Base-by-base conservation (phyloP, 2,888 invertebrate species). In the Amphipoea lucens region DNA sequence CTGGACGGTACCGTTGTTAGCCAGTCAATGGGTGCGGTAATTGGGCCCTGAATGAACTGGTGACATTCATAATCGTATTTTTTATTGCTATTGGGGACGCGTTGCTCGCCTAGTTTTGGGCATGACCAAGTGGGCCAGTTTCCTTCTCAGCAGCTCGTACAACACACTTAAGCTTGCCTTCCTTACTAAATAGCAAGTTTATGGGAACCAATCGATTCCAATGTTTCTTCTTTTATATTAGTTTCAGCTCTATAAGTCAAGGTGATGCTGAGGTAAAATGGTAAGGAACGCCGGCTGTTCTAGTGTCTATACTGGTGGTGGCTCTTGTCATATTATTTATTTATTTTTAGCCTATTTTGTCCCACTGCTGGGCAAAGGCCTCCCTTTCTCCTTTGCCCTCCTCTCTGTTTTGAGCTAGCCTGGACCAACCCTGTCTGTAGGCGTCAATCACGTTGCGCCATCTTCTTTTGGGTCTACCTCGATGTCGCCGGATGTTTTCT, bases 11-110 rank as follows among this genome's bases (percentile, higher is more conserved):
- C 93, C 94, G 92, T 93, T 93, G 91, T 81, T 82, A 91, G 93
- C 90, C 91, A 93, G 93, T 95, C 95, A 94, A 95, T 95, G 94
- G 92, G 91, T 91, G 88, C 79, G 92, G 92, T 94, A 94, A 94
- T 94, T 94, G 92, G 92, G 83, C 86, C 88, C 90, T 93, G 93
- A 94, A 95, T 93, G 94, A 92, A 90, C 89, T 90, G 90, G 90
- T 88, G 92, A 93, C 92, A 93, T 93, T 92, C 92, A 93, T 94
- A 92, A 93, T 90, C 48, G 23, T 60, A 89, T 90, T 89, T 92
- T 88, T 90, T 82, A 74, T 65, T 66, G 74, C 14, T 68, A 51
- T 66, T 83, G 74, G 36, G n/a, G 74, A 71, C 74, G 60, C 29
- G 5, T 51, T 72, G 42, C 51, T 12, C 9, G 70, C 36, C 17